Base-by-base conservation (phyloP, 2,797 vertebrate species). In the Platyrinchus mystaceus region DNA sequence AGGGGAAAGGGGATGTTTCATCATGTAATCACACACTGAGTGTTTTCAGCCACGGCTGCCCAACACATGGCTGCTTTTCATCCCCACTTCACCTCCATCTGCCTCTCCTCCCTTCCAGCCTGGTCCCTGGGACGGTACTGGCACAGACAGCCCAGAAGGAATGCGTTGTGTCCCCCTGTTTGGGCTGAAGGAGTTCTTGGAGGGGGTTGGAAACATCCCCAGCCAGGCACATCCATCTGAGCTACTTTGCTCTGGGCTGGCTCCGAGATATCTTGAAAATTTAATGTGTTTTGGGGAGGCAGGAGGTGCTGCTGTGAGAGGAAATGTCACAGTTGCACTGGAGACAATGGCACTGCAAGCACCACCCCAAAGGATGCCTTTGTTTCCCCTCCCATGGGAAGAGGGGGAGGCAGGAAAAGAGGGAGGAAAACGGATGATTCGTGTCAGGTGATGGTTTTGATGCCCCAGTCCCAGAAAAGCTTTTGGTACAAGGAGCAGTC, bases 191-290 rank as follows among this genome's bases (percentile, higher is more conserved):
- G 74, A 8, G 58, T 11, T 66, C 85, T 59, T 63, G 52, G 26
- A 52, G 32, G 63, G 63, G 7, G 3, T 76, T 87, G 80, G 86
- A 66, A 75, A 55, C 19, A 55, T 8, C 56, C 26, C 4, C 70
- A 53, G 86, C 43, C 81, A 63, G 63, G 68, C 43, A 75, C 46
- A 78, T 84, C 86, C 86, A n/a, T 20, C 12, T 37, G 77, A 59
- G 79, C 50, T n/a, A 16, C 67, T 84, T 90, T 30, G 73, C 87
- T 84, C 84, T 9, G 87, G 91, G 94, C 89, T 89, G 67, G 9
- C 94, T 95, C 82, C 0, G 39, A 95, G 94, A 74, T 66, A 73
- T 69, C 39, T 14, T 92, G 95, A 89, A 93, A 93, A 83, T 91
- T 66, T 87, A 63, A 90, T 70, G 84, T 3, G 62, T 5, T 34